These are phyloP conservation scores for Ophonus ardosiacus DNA, from an alignment of 2,888 invertebrate genomes.

Conservation along the genomic window DNA sequence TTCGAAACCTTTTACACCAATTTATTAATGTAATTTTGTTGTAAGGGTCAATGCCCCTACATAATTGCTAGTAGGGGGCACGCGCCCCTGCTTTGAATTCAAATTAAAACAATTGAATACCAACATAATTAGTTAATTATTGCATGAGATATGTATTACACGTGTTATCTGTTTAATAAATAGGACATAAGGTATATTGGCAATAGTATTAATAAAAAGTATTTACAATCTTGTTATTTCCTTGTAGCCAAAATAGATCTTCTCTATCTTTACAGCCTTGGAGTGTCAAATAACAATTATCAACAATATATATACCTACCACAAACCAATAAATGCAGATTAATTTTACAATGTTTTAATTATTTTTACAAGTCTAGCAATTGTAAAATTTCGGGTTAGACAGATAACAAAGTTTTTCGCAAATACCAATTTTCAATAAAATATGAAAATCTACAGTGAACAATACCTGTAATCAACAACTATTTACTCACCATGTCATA, in stretches of 20 bases:
- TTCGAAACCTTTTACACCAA: too few relatives aligned
- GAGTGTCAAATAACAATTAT: neutral
- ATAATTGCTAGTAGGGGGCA: too few relatives aligned
- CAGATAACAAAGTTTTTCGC: conserved; percentile 18
- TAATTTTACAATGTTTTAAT: neutral
- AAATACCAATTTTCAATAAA: conserved; percentile 14
- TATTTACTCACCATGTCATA: neutral
- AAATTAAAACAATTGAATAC: too few relatives aligned
- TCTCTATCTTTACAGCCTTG: conserved; percentile 3
- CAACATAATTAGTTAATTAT: too few relatives aligned
- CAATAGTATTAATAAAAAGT: neutral
- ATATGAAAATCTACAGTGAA: conserved; percentile 27
- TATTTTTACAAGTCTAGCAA: neutral
- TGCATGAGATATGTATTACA: too few relatives aligned
- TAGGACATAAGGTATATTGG: neutral
- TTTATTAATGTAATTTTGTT: too few relatives aligned
- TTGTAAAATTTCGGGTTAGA: conserved; percentile 6
- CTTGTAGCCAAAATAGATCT: neutral
- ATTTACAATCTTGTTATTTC: neutral
- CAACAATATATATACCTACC: neutral
- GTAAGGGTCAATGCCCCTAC: too few relatives aligned
- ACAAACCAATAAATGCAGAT: neutral
- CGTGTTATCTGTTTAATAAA: too few relatives aligned
- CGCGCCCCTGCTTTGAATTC: too few relatives aligned
- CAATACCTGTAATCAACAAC: conserved; percentile 17